Base-by-base conservation (phyloP, 1,140 invertebrate species). In the Eupeodes corollae region DNA sequence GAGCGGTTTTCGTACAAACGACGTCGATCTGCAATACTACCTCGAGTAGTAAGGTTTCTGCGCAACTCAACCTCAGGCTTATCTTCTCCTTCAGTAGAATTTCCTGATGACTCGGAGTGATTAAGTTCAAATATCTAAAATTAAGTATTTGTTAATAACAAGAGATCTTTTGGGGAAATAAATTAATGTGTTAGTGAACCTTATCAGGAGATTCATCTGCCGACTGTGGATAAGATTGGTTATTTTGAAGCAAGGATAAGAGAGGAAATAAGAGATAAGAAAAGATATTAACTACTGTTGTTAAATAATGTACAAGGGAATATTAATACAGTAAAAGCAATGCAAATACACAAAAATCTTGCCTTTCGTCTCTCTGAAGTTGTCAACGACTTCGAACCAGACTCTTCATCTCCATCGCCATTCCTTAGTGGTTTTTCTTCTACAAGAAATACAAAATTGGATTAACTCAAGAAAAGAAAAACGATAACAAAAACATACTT, bases 21-120 rank as follows among this genome's bases (percentile, higher is more conserved):
- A 5, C 84, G 73, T 9, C 84, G 72, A 48, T 88, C 86, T 2
- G 86, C 85, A 53, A 90, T 87, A 9, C 84, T 86, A 50, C 73
- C 77, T 33, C 80, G 70, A 55, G 82, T 79, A 1, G 71, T 37
- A 9, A 71, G 68, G 13, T 67, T 60, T 33, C 71, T 45, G 12
- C 54, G 51, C 26, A 68, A 44, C 59, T 74, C 65, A 10, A 60
- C 57, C 54, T 68, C 66, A 10, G 60, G 54, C 8, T 63, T 60
- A 51, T 68, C 66, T 26, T 67, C 64, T 33, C 62, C 60, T 48
- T 67, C 65, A 1, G 57, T 65, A 1, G 65, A 67, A 40, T 65
- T 67, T 43, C 62, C 65, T 18, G 64, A 67, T 0, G 64, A 67
- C 38, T 67, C 64, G 0, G 64, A 67, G 26, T 49, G 44, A 47